Conservation (phyloP, 2,113 vertebrate genomes). For the Copsychus sechellarum region DNA sequence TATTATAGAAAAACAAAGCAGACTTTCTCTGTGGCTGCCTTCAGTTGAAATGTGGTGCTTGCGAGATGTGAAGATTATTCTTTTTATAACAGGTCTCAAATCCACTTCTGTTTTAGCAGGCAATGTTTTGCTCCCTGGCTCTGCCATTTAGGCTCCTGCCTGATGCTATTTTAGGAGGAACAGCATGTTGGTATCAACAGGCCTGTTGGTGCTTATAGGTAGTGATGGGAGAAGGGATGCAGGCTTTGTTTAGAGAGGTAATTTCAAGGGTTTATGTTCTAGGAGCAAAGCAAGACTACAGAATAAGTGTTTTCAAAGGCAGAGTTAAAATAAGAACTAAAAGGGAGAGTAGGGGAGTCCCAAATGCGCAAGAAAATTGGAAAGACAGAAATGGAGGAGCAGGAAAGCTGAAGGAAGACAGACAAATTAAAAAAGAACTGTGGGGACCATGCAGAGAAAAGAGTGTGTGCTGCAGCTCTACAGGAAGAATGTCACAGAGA, state of each 20-base stretch:
- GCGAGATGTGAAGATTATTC: neutral
- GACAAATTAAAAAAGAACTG: neutral
- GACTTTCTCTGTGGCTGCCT: neutral
- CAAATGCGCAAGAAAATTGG: neutral
- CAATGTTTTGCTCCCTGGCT: neutral
- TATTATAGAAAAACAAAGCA: neutral
- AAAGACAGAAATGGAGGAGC: neutral
- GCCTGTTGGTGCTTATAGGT: neutral
- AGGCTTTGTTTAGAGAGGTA: neutral
- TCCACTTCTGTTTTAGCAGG: neutral
- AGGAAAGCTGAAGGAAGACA: neutral
- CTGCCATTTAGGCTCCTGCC: neutral
- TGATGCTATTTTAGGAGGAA: neutral
- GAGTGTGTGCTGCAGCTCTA: neutral
- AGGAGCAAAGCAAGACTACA: neutral
- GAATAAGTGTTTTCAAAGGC: neutral
- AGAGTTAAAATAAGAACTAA: neutral
- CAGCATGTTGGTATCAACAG: neutral
- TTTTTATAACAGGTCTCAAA: neutral
- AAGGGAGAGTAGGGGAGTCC: neutral
- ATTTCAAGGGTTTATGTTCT: neutral
- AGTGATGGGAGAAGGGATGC: neutral
- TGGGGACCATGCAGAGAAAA: neutral
- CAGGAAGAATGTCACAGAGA: fast-evolving
- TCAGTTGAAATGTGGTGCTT: neutral